These are phyloP conservation scores for Lytechinus variegatus DNA, from an alignment of 35 echinoderm and acorn worm genomes.

Conservation along the genomic window DNA sequence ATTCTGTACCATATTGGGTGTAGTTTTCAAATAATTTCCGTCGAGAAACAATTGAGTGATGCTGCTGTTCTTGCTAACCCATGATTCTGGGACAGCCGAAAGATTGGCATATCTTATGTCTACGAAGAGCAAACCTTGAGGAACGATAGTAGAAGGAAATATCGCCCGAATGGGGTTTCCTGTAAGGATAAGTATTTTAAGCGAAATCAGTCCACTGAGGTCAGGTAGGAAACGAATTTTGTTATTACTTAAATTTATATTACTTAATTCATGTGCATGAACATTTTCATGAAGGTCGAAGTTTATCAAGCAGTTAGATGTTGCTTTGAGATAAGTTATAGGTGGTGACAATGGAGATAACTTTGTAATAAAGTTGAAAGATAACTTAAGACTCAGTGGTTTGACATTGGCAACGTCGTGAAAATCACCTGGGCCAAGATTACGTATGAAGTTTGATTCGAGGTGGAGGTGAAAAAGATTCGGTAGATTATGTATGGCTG, in stretches of 20 bases:
- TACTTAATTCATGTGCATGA: background rate
- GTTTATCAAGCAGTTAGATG: background rate
- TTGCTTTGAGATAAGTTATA: background rate
- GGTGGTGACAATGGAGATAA: background rate
- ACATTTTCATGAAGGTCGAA: background rate
- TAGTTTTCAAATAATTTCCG: background rate
- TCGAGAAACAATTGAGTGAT: background rate
- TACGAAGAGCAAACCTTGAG: background rate
- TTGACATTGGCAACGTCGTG: background rate
- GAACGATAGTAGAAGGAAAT: background rate
- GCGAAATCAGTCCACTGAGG: background rate
- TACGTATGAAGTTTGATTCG: background rate
- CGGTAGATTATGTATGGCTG: background rate
- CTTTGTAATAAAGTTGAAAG: background rate
- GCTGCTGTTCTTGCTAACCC: background rate
- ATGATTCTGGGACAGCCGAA: background rate
- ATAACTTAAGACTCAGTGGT: background rate
- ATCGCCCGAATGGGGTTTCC: background rate
- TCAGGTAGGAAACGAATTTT: background rate
- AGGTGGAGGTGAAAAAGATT: constrained; percentile 33
- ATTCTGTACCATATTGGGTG: background rate
- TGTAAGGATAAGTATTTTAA: background rate
- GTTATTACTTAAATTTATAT: background rate
- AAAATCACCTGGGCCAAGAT: background rate
- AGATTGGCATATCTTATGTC: background rate